phyloP scores from a whole-genome alignment of 2,888 invertebrate species.

The Dryocosmus kuriphilus region DNA sequence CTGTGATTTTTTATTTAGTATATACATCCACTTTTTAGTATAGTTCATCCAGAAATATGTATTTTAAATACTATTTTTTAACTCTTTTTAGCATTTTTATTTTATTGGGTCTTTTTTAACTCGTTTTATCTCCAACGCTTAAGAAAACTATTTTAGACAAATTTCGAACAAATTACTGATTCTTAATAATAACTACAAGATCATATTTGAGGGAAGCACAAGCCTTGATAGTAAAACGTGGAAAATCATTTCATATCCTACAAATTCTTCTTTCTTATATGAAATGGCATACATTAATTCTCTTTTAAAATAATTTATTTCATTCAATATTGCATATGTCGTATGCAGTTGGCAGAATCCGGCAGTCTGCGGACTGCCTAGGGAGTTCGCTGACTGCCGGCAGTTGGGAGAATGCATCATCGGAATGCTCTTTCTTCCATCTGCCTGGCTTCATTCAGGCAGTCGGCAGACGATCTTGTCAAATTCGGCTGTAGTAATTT shows the following conservation, averaged over 20 bases:
- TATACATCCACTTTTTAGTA: not conserved
- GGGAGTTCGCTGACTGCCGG: no score
- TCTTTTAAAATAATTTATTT: conserved; percentile 35
- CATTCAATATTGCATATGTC: conserved; percentile 27
- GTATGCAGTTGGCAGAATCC: no score
- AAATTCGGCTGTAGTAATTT: no score
- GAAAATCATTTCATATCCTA: no score
- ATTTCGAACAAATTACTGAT: not conserved
- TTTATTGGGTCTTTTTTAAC: not conserved
- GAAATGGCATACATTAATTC: no score
- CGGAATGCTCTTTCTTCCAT: no score
- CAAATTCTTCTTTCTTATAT: no score
- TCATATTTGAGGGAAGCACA: not conserved
- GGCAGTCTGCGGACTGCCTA: no score
- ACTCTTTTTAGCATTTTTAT: not conserved
- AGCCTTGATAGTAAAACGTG: no score
- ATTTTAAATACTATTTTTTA: not conserved
- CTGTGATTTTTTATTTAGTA: not conserved
- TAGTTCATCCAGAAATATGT: not conserved
- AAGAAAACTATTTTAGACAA: not conserved
- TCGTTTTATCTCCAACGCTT: not conserved
- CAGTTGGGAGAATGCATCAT: no score
- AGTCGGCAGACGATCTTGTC: no score
- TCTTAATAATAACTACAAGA: not conserved
- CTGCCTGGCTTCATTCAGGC: no score